phyloP scores from a whole-genome alignment of 1,140 invertebrate genomes.

The Melipona quadrifasciata region DNA sequence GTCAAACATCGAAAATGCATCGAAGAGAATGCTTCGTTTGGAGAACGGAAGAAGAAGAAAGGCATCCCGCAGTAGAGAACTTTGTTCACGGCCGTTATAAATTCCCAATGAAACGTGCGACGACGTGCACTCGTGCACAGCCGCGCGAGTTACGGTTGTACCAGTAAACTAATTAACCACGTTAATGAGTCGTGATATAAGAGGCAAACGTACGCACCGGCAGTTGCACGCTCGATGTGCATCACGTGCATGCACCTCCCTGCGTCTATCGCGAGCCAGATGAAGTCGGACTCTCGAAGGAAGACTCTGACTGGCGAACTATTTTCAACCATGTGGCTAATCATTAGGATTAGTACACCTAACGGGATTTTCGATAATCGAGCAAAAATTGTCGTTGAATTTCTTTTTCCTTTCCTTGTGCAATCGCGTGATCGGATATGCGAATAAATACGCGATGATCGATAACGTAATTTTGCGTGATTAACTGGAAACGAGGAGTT shows the following conservation, averaged over 20 bases:
- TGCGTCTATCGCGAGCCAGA: slow-evolving; percentile 3
- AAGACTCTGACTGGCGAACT: not conserved
- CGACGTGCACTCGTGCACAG: slow-evolving; percentile 34
- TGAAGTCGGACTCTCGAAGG: not conserved
- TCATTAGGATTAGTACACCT: slow-evolving; percentile 13
- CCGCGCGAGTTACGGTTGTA: slow-evolving; percentile 44
- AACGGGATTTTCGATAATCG: slow-evolving; percentile 35
- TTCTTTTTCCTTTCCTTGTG: not conserved
- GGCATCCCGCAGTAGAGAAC: slow-evolving; percentile 4
- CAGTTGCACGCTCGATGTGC: slow-evolving; percentile 29
- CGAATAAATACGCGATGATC: not conserved
- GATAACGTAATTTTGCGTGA: not conserved
- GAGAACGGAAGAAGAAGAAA: not conserved
- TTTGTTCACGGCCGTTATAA: slow-evolving; percentile 42
- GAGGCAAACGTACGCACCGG: slow-evolving; percentile 35
- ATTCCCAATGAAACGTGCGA: slow-evolving; percentile 45
- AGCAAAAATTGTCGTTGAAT: slow-evolving; percentile 6
- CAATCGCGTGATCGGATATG: not conserved
- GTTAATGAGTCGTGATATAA: slow-evolving; percentile 62
- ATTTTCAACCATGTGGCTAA: not conserved
- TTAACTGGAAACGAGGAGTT: not conserved
- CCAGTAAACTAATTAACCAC: slow-evolving; percentile 61
- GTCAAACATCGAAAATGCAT: not conserved
- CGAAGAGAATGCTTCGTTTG: not conserved
- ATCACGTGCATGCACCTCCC: slow-evolving; percentile 10